A percentile compares a stretch with the other conserved stretches of the same genome.
Conservation (phyloP, 2,113 vertebrate genomes). For the Oncorhynchus mykiss region DNA sequence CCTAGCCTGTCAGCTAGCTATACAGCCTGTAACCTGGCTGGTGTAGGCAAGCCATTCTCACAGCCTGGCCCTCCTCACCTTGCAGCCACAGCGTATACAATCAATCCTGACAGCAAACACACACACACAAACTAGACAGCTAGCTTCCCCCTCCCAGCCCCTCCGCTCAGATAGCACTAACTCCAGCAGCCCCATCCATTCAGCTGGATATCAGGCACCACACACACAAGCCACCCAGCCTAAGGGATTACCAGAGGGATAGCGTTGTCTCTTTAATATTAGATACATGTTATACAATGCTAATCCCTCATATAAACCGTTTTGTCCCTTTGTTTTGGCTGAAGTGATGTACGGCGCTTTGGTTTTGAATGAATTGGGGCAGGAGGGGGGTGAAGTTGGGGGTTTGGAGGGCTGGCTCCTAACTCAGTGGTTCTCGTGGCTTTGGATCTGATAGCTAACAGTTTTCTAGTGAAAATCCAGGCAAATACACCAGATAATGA, state of each 20-base stretch:
- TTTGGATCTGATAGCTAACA: constrained; percentile 17
- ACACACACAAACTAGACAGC: constrained; percentile 15
- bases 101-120: no score
- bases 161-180: constrained; percentile 27
- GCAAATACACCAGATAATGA: constrained; percentile 57
- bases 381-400: constrained; percentile 9
- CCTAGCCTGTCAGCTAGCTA: no score
- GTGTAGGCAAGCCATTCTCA: neutral
- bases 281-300: constrained; percentile 66
- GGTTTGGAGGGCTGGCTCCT: neutral
- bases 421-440: constrained; percentile 27
- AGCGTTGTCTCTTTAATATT: constrained; percentile 54
- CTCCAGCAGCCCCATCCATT: constrained; percentile 30
- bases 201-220: constrained; percentile 52
- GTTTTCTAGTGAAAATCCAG: neutral
- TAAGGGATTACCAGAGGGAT: constrained; percentile 61
- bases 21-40: no score
- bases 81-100: neutral
- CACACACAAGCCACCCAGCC: constrained; percentile 36
- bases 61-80: constrained; percentile 27
- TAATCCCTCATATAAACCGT: constrained; percentile 54
- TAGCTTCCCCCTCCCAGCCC: constrained; percentile 2
- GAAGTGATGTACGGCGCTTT: constrained; percentile 46
- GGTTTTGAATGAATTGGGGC: neutral
- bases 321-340: constrained; percentile 57